Evolutionary conservation across 2,797 vertebrate species (phyloP).

Genomic region (Squalus acanthias): DNA sequence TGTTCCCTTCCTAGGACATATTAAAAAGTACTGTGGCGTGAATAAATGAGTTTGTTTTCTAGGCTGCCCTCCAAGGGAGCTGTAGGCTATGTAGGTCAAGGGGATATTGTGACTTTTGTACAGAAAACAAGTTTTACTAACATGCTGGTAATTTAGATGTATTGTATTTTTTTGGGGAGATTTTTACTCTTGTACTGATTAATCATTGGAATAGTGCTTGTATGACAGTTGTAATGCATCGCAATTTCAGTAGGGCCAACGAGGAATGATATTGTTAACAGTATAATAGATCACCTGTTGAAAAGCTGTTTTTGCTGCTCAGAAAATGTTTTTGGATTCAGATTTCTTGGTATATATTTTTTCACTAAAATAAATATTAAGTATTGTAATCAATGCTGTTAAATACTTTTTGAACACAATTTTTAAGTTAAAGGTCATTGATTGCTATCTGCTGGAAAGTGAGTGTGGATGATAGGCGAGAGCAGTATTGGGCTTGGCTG

Average conservation of each 20-base stretch:
- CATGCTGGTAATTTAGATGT: neutral
- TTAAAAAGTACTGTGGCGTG: neutral
- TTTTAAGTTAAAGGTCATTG: neutral
- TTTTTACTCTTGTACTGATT: slow-evolving; percentile 3
- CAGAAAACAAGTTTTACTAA: neutral
- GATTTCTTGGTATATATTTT: neutral
- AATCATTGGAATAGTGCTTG: neutral
- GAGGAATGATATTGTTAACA: neutral
- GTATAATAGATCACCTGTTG: neutral
- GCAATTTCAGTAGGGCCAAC: neutral
- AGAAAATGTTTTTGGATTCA: neutral
- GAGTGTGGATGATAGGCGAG: neutral
- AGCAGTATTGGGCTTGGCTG: neutral
- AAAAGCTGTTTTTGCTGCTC: neutral
- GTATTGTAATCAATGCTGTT: neutral
- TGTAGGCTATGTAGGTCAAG: slow-evolving; percentile 11
- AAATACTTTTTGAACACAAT: neutral
- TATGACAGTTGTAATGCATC: neutral
- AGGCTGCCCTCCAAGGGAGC: neutral
- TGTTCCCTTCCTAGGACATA: neutral
- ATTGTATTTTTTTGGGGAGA: neutral
- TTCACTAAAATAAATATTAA: neutral
- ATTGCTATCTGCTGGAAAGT: neutral
- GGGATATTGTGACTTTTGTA: slow-evolving; percentile 9
- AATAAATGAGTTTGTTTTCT: slow-evolving; percentile 5